Base-by-base conservation (phyloP, 2,113 vertebrate genomes). In the Vulpes vulpes region DNA sequence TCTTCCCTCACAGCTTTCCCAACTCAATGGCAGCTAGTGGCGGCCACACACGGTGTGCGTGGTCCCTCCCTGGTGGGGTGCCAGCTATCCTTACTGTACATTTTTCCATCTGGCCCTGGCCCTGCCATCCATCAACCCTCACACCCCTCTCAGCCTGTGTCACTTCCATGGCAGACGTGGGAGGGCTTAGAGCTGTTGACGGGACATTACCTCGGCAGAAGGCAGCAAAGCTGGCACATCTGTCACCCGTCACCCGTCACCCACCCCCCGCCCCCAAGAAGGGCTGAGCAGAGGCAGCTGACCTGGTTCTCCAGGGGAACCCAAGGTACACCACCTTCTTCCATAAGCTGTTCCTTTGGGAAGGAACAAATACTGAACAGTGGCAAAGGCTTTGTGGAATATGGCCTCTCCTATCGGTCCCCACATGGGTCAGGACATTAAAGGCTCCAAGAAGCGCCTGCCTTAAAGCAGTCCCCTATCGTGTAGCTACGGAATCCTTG, bases 21-120 rank as follows among this genome's bases (percentile, higher is more conserved):
- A 73, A 8, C n/a, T 53, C 10, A 32, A 22, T 16, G 35, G 62
- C 11, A 65, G 59, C 23, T 11, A 71, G 23, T 16, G 14, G 51
- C 11, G 71, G 62, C 19, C 23, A 69, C 17, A 17, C 0, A 0
- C 74, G 60, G 1, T 2, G 1, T 25, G 38, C 89, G 17, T 71
- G 65, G 16, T 32, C 10, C 27, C 53, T 16, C 20, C 15, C 14
- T 35, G 22, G 57, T 7, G n/a, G 57, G 71, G 15, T 20, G 59
- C 32, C 32, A 64, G 35, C 64, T 27, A 6, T 35, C n/a, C 87
- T 59, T 65, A 12, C 71, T 1, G 51, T 9, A 55, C 67, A 22
- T 23, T 35, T 51, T 88, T 53, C 91, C 85, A 76, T 30, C 67
- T 5, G 71, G 93, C 76, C 86, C 73, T 57, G 30, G 86, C 91